Conservation (phyloP, 2,797 vertebrate genomes). For the Melopsittacus undulatus region DNA sequence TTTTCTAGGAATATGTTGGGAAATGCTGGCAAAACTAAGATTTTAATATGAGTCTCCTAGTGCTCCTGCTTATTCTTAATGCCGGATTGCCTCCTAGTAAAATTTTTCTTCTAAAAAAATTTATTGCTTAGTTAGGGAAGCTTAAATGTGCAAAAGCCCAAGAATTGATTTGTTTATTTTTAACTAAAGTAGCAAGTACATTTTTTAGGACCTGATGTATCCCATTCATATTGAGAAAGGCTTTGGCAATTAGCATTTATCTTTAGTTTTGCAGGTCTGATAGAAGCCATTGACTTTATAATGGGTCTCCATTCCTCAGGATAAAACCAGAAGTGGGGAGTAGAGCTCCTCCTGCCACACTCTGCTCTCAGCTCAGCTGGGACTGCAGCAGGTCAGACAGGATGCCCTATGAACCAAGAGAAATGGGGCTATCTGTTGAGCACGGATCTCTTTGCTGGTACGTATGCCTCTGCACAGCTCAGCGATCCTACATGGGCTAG, state of each 20-base stretch:
- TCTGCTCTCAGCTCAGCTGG: background rate
- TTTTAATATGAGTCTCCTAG: background rate
- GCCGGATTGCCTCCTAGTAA: background rate
- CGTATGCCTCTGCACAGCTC: background rate
- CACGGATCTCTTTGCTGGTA: fast-evolving
- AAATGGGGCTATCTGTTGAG: background rate
- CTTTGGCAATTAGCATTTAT: background rate
- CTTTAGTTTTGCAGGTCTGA: background rate
- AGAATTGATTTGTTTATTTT: constrained; percentile 46
- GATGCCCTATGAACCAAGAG: background rate
- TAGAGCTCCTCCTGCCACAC: background rate
- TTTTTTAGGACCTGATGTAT: constrained; percentile 13
- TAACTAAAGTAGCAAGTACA: constrained; percentile 2
- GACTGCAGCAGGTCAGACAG: background rate
- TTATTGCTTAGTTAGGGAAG: background rate
- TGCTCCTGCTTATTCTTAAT: background rate
- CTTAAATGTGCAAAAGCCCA: constrained; percentile 7
- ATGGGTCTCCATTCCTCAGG: background rate
- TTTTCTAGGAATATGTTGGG: background rate
- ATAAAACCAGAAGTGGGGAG: background rate
- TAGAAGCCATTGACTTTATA: background rate
- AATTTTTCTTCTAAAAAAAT: background rate
- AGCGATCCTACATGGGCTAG: fast-evolving
- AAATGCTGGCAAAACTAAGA: background rate
- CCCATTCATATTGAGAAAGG: background rate